These are phyloP conservation scores for Spodoptera frugiperda DNA, from an alignment of 1,140 invertebrate species.

Conservation along the genomic window DNA sequence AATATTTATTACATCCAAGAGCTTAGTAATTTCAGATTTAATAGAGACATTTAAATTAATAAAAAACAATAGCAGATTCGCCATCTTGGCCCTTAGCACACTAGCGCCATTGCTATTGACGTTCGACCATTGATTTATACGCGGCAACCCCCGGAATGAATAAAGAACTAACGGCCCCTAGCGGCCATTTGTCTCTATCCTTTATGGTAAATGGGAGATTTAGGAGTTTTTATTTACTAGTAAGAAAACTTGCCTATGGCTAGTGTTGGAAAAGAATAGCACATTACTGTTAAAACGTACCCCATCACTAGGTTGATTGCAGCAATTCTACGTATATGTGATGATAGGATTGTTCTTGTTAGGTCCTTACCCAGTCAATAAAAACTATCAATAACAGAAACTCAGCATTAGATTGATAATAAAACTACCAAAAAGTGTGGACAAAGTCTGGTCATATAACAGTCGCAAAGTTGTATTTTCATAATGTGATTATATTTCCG, in stretches of 20 bases:
- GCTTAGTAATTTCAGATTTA: too few species aligned
- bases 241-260: constrained; percentile 22
- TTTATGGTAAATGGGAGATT: constrained; percentile 76
- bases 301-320: too few species aligned
- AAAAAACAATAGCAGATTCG: neutral
- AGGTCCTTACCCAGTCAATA: too few species aligned
- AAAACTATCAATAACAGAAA: too few species aligned
- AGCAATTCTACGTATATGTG: too few species aligned
- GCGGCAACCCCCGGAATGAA: constrained; percentile 67
- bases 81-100: constrained; percentile 22
- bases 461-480: too few species aligned
- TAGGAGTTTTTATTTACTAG: constrained; percentile 63
- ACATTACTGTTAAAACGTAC: neutral
- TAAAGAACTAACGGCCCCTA: constrained; percentile 66
- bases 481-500: too few species aligned
- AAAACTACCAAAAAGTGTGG: too few species aligned
- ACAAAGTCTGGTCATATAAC: too few species aligned
- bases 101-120: constrained; percentile 63
- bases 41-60: neutral
- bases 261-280: neutral
- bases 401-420: too few species aligned
- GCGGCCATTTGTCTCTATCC: constrained; percentile 75
- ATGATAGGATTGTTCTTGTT: too few species aligned
- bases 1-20: too few species aligned
- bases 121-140: constrained; percentile 68